Evolutionary conservation across 2,113 vertebrate genomes (phyloP), one percentile per base, ranked within the genome.

Genomic region (Trematocara macrostoma): DNA sequence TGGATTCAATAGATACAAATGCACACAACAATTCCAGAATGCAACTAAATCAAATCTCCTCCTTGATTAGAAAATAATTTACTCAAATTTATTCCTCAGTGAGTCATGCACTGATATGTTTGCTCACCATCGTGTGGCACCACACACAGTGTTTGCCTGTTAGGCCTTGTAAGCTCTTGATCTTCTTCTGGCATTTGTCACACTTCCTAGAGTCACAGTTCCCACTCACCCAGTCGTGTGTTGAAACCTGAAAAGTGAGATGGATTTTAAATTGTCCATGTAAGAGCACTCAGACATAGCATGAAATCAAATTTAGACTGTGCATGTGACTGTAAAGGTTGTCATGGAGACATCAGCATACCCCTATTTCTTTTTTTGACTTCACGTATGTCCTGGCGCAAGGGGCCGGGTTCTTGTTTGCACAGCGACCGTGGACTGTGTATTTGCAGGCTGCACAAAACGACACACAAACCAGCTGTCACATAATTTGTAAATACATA

Each of bases 381-480:
- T 98, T 99, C 88, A 97, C 97, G 23, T 98, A 98, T 31, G 98
- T 99, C 95, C 96, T 97, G 93, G 97, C 95, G 88, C 98, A 98
- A 45, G 96, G 97, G 16, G 95, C 93, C 2, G 95, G 95, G 40
- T 97, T 98, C 86, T 95, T 97, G 94, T 98, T 97, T 57, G 98
- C 97, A 87, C 98, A 98, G 53, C 97, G 97, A 14, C 98, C 97
- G 4, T 99, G 98, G 12, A 98, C 98, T 2, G 96, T 97, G 94
- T 97, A 98, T 93, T 96, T 98, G 88, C 98, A 99, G 84, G 98
- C 98, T 99, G 94, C 18, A 29, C 9, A 82, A 78, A 1, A 34
- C 1, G 2, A 85, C 31, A 81, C 31, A 40, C 4, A 69, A 74
- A 11, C 2, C 67, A 55, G 10, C 40, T 79, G 53, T 89, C 56